Conservation (phyloP, 2,113 vertebrate genomes). For the Pachypanchax playfairii region DNA sequence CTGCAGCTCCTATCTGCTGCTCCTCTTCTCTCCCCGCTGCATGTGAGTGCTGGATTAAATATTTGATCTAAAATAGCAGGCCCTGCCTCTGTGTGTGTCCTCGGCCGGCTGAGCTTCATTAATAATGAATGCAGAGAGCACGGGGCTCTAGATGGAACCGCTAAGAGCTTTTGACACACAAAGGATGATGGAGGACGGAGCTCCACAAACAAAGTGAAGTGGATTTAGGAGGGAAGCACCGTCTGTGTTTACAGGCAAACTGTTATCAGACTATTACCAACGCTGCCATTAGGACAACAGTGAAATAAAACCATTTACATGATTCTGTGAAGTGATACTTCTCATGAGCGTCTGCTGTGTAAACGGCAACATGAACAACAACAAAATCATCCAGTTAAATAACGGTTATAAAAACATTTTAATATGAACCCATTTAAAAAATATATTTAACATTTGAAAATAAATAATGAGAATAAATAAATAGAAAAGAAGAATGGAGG, state of each 20-base stretch:
- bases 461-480: too few species aligned
- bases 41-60: conserved; percentile 50
- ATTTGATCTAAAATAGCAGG: conserved; percentile 56
- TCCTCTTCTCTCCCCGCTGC: not conserved
- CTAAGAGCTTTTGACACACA: conserved; percentile 78
- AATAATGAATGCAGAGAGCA: conserved; percentile 73
- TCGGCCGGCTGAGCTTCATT: conserved; percentile 60
- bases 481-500: too few species aligned
- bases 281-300: conserved; percentile 42
- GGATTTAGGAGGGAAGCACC: conserved; percentile 60
- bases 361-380: conserved; percentile 12
- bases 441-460: too few species aligned
- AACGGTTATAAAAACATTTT: not conserved
- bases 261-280: conserved; percentile 38
- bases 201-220: conserved; percentile 74
- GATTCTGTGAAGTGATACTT: conserved; percentile 52
- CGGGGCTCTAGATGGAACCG: conserved; percentile 62
- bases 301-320: conserved; percentile 52
- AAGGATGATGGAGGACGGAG: conserved; percentile 63
- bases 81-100: conserved; percentile 36
- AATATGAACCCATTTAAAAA: too few species aligned
- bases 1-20: not conserved
- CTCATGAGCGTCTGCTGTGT: conserved; percentile 30
- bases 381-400: not conserved
- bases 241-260: conserved; percentile 50